Base-by-base conservation (phyloP, 2,113 vertebrate genomes). In the Neodontobutis hainanensis region DNA sequence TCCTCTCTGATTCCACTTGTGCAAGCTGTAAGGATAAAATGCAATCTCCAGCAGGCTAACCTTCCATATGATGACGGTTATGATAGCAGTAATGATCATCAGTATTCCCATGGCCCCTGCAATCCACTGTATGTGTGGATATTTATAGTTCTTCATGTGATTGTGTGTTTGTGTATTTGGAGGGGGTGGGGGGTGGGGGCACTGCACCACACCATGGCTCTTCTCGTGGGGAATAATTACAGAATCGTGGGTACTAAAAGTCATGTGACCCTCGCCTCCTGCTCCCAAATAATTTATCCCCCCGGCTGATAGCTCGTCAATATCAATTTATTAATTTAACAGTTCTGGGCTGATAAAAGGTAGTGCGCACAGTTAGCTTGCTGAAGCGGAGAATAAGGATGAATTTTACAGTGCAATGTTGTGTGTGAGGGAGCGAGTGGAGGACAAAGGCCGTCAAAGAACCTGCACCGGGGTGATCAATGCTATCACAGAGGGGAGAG, bases 321-420 rank as follows among this genome's bases (percentile, higher is more conserved):
- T 92, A 92, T 91, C 90, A 90, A 92, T 92, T 93, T 91, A 92
- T 92, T 92, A 92, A 92, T 91, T 91, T 88, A 92, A 93, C 89
- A 91, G 87, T 90, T 90, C 80, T 87, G 85, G 85, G 87, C 89
- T 92, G 91, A 92, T 92, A 93, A 92, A 92, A 92, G 88, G 87
- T 86, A 85, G 82, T 79, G 78, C 34, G 53, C 84, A 76, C 80
- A 85, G 87, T 89, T 88, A 88, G 89, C 71, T 68, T 75, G 78
- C 85, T 77, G 78, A 82, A 82, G 84, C 14, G 43, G 65, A 82
- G 82, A 87, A 82, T 80, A 76, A 78, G 83, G 79, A 82, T 80
- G 83, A 83, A 85, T 87, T 85, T 88, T 88, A 91, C 87, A 85
- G 75, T 72, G 82, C 59, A 47, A 69, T 52, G 70, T 68, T 73